Conservation (phyloP, 2,888 invertebrate species). For the Lasioglossum pauxillum region DNA sequence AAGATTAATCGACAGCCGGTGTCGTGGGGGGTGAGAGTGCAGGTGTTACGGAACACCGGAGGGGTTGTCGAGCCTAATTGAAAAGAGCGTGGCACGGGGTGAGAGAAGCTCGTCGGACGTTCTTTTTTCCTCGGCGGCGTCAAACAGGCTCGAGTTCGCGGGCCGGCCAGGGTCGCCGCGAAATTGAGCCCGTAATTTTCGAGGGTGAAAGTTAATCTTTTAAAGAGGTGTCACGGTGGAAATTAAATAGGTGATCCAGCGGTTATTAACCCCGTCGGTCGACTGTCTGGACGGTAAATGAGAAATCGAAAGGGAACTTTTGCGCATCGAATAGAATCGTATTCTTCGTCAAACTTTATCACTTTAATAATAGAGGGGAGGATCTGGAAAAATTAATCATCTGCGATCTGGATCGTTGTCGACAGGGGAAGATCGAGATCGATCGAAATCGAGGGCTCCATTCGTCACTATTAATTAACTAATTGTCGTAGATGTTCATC, state of each 20-base stretch:
- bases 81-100: slow-evolving; percentile 24
- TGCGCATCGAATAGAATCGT: background rate
- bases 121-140: background rate
- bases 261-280: slow-evolving; percentile 22
- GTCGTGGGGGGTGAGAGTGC: background rate
- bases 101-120: background rate
- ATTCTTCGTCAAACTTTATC: background rate
- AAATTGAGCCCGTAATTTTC: slow-evolving; percentile 55
- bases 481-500: background rate
- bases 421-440: slow-evolving; percentile 12
- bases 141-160: background rate
- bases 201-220: slow-evolving; percentile 43
- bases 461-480: slow-evolving; percentile 1
- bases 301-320: background rate
- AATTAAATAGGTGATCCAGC: slow-evolving; percentile 23
- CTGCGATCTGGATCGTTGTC: slow-evolving; percentile 13
- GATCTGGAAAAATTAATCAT: background rate
- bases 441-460: background rate
- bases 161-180: slow-evolving; percentile 17
- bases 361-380: background rate
- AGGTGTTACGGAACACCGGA: slow-evolving; percentile 19
- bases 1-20: slow-evolving; percentile 30
- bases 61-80: slow-evolving; percentile 43
- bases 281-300: background rate
- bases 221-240: slow-evolving; percentile 30